A percentile compares a stretch with the other conserved stretches of the same genome.
Evolutionary conservation across 2,888 invertebrate genomes (phyloP).

Genomic region (Tineola bisselliella): DNA sequence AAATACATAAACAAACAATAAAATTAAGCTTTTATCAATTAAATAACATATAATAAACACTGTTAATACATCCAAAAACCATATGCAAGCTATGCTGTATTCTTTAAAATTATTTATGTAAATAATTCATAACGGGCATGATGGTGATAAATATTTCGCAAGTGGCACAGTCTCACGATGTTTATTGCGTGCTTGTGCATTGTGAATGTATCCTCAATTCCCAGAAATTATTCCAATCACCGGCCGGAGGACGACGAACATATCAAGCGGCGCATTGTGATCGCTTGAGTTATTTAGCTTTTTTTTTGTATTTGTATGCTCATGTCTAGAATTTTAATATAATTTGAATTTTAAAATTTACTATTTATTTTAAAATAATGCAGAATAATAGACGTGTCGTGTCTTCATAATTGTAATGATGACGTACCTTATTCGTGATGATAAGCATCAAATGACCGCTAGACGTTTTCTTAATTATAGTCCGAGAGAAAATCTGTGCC

Average conservation of each 20-base stretch:
- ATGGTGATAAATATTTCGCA: conserved; percentile 9
- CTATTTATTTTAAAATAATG: not conserved
- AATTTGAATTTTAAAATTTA: not conserved
- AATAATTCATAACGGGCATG: conserved; percentile 8
- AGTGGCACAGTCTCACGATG: conserved; percentile 1
- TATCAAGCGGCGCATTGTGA: not conserved
- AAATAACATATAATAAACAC: not conserved
- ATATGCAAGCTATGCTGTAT: not conserved
- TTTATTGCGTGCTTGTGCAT: conserved; percentile 5
- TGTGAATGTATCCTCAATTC: conserved; percentile 2
- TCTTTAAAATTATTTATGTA: not conserved
- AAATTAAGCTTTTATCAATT: too few species aligned
- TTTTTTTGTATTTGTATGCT: not conserved
- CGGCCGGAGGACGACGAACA: not conserved
- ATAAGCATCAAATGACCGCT: conserved; percentile 6
- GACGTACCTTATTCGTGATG: conserved; percentile 6
- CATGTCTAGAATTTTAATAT: not conserved
- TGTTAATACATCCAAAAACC: not conserved
- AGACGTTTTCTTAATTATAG: conserved; percentile 9
- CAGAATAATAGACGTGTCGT: not conserved
- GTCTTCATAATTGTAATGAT: conserved; percentile 1
- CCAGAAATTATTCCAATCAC: conserved; percentile 9
- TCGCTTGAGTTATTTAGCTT: not conserved
- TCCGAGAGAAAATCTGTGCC: conserved; percentile 12
- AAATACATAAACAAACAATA: not conserved